A percentile compares a stretch with the other conserved stretches of the same genome.
These are phyloP conservation scores for Tachysurus fulvidraco DNA, from an alignment of 2,113 vertebrate genomes.

Conservation along the genomic window DNA sequence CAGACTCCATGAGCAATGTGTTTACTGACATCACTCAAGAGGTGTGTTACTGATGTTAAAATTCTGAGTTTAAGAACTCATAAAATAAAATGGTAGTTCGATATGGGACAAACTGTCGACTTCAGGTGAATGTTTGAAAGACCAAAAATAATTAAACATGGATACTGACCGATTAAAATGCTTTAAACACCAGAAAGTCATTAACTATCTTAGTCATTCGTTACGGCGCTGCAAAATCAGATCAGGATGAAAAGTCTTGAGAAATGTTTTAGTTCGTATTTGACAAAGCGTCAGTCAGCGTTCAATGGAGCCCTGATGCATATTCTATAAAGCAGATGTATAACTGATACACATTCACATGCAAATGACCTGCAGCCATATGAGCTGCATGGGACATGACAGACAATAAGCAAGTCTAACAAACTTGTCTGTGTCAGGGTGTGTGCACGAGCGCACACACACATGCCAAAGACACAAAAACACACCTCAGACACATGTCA, in stretches of 20 bases:
- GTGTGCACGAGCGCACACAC: slow-evolving; percentile 21
- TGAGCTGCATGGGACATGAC: slow-evolving; percentile 52
- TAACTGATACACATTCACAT: slow-evolving; percentile 55
- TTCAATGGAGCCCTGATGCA: slow-evolving; percentile 53
- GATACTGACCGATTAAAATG: background rate
- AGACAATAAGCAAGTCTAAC: slow-evolving; percentile 52
- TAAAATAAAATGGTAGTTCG: background rate
- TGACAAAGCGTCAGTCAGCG: slow-evolving; percentile 40
- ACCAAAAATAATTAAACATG: background rate
- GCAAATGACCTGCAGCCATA: slow-evolving; percentile 54
- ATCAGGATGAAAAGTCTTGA: background rate
- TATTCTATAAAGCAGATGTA: slow-evolving; percentile 58
- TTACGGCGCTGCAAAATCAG: background rate
- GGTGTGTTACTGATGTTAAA: background rate
- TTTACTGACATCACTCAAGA: background rate
- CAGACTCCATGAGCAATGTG: background rate
- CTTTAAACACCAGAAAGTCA: background rate
- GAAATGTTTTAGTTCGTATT: slow-evolving; percentile 33
- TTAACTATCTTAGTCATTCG: background rate
- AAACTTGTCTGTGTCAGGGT: slow-evolving; percentile 46
- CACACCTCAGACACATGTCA: slow-evolving; percentile 47
- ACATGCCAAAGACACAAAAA: slow-evolving; percentile 35
- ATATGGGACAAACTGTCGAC: background rate
- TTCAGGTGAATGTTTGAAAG: background rate
- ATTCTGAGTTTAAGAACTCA: background rate